Evolutionary conservation across 2,888 invertebrate species (phyloP).

Genomic region (Panzeria rudis): DNA sequence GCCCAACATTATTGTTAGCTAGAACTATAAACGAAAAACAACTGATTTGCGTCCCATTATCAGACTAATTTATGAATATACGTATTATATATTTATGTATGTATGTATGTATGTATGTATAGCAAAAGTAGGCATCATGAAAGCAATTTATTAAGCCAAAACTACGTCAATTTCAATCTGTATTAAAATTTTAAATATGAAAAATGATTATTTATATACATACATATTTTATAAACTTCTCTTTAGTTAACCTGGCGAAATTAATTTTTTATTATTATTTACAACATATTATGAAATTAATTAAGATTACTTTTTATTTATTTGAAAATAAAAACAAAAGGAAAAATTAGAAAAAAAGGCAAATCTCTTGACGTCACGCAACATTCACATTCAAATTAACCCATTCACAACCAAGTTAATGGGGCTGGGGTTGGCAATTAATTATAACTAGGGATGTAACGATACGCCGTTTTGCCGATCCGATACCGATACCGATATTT

Average conservation of each 20-base stretch:
- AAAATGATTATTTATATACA: background rate
- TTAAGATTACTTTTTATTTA: background rate
- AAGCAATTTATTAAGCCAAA: background rate
- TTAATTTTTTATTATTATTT: background rate
- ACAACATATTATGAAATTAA: slow-evolving; percentile 9
- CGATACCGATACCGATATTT: too few species aligned
- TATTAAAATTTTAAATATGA: background rate
- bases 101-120: too few species aligned
- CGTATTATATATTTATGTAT: too few species aligned
- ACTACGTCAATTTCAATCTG: background rate
- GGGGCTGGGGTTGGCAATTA: too few species aligned
- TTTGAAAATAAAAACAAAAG: background rate
- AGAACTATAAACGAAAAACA: too few species aligned
- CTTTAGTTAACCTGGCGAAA: background rate
- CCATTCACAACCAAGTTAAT: background rate
- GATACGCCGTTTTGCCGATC: too few species aligned
- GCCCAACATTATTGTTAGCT: too few species aligned
- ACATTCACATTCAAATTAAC: slow-evolving; percentile 19
- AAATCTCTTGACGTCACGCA: slow-evolving; percentile 43
- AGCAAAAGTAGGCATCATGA: background rate
- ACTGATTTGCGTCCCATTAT: too few species aligned
- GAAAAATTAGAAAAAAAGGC: background rate
- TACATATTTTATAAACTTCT: background rate
- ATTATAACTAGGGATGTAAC: too few species aligned
- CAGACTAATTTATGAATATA: too few species aligned